Evolutionary conservation across 2,113 vertebrate genomes (phyloP), one percentile per base, ranked within the genome.

Genomic region (Notechis scutatus): DNA sequence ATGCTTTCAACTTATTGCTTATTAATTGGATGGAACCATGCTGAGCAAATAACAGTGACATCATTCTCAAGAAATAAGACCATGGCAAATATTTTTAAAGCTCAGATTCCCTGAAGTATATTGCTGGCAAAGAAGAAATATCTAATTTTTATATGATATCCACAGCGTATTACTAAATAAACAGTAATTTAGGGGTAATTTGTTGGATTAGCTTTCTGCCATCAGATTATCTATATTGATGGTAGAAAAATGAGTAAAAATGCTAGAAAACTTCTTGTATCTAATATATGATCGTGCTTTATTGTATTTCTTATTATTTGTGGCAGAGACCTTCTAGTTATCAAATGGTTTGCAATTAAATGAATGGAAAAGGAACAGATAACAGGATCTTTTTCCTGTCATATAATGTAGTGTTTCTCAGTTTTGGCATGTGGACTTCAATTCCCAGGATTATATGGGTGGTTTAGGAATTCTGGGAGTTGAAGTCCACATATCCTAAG

Each of bases 131-230:
- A 4, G 47, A 2, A 26, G 4, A 12, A 64, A 69, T 64, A 21
- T 0, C 34, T 59, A 3, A 15, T 61, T 1, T 42, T 34, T 45
- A 0, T 0, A 0, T 61, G 88, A 42, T 10, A 10, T 1, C 29
- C 3, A n/a, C 2, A n/a, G 39, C 0, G 15, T 20, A 42, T 3
- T 21, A n/a, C 39, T 47, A 90, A 74, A 55, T 7, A 3, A 74
- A 20, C 34, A 74, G 0, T 3, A 11, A 23, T 54, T 54, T 88
- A n/a, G 50, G 50, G 50, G 50, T 34, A 52, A 50, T 54, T 20
- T 54, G 29, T 88, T 14, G 34, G 7, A 21, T 81, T 81, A 81
- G 87, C 15, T 54, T n/a, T n/a, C 14, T 9, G 29, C 14, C 50
- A 54, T n/a, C 15, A 54, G 4, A 39, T 89, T 24, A 8, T 54